Evolutionary conservation across 1,140 invertebrate genomes (phyloP), one percentile per base, ranked within the genome.

Genomic region (Hermetia illucens): DNA sequence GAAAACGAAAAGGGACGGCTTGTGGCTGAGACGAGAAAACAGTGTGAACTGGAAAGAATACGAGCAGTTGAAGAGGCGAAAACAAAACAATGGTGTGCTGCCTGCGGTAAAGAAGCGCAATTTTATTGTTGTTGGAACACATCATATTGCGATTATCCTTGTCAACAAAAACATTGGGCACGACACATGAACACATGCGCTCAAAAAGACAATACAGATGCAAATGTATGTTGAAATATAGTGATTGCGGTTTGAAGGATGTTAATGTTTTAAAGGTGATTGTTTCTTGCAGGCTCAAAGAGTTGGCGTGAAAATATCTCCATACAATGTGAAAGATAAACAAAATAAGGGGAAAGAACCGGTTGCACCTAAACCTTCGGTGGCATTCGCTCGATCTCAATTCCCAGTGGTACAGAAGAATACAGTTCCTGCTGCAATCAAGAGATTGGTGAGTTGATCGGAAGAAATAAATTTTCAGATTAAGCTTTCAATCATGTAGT

Each of bases 51-150:
- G 4, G 79, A 85, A 35, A 70, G 72, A 33, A 52, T 72, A 41
- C 69, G 70, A 24, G 70, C 71, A n/a, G 65, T 87, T 2, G 74
- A 77, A 34, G 80, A 84, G 44, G 72, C 77, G 0, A 89, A 89
- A 61, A 71, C 69, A 22, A 86, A 85, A 55, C 82, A 86, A 52
- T 89, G 89, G 89, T 93, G 89, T 59, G 77, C 82, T 0, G 72
- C 75, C 49, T 94, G 89, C 63, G 72, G 72, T 31, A 78, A 82
- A 44, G 86, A 91, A 62, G 84, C 88, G 1, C 72, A 85, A 43
- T 88, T 88, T 55, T 91, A 89, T 62, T 93, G 89, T 52, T 93
- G 89, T 51, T 93, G 88, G 88, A 93, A 92, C 62, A 92, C 89
- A 1, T 80, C 85, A 21, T 94, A 94, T 55, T 94, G 89, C 60